Evolutionary conservation across 2,888 invertebrate genomes (phyloP).

Genomic region (Nephrotoma flavescens): DNA sequence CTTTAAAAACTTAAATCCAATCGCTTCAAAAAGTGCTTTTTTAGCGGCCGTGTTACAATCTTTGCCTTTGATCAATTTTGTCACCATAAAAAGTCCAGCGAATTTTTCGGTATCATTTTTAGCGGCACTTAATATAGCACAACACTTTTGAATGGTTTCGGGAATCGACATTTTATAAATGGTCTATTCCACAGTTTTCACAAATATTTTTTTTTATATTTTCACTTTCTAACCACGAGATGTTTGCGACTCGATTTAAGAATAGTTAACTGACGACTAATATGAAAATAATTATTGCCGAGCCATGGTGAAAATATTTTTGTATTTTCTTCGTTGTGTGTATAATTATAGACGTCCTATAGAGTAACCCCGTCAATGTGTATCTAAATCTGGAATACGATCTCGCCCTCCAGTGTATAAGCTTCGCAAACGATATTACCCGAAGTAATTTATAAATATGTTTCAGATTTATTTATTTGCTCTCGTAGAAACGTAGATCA

Average conservation of each 20-base stretch:
- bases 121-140: constrained; percentile 61
- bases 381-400: constrained; percentile 8
- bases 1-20: constrained; percentile 75
- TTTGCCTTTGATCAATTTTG: constrained; percentile 72
- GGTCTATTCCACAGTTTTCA: neutral
- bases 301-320: neutral
- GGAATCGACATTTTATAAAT: constrained; percentile 36
- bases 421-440: neutral
- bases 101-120: constrained; percentile 82
- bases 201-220: neutral
- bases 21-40: constrained; percentile 71
- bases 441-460: neutral
- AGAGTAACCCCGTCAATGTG: neutral
- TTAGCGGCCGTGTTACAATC: constrained; percentile 66
- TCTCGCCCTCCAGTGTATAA: neutral
- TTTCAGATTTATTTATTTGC: neutral
- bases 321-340: neutral
- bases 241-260: neutral
- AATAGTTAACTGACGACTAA: neutral
- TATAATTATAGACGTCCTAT: constrained; percentile 5
- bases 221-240: neutral
- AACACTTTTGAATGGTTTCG: constrained; percentile 73
- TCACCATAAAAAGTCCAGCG: constrained; percentile 82
- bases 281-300: neutral
- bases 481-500: neutral